These are phyloP conservation scores for Andrena praecox DNA, from an alignment of 2,888 invertebrate genomes.

Conservation along the genomic window DNA sequence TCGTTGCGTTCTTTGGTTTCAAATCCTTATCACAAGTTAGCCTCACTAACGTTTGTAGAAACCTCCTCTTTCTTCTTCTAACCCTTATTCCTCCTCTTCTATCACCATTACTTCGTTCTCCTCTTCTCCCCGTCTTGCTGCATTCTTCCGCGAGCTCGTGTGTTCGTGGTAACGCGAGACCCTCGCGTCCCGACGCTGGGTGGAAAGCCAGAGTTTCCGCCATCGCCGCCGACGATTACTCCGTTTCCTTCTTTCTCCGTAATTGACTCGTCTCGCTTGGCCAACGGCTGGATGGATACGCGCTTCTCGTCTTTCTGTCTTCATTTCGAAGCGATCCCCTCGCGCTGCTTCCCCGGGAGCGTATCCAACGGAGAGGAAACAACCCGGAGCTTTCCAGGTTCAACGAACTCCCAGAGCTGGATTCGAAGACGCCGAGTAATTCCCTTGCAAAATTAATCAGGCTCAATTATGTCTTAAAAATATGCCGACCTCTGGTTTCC, in stretches of 20 bases:
- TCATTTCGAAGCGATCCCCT: background rate
- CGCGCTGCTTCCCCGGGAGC: conserved; percentile 39
- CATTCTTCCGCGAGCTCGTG: conserved; percentile 14
- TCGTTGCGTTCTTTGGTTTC: conserved; percentile 79
- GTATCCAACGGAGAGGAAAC: conserved; percentile 10
- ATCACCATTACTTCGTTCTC: background rate
- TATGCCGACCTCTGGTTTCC: conserved; percentile 1
- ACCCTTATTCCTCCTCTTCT: background rate
- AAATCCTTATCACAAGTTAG: conserved; percentile 81
- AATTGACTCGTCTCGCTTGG: conserved; percentile 69
- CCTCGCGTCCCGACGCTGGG: conserved; percentile 21
- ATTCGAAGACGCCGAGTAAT: conserved; percentile 14
- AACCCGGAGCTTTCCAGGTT: conserved; percentile 21
- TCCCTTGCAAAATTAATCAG: background rate
- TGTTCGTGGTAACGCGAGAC: conserved; percentile 29
- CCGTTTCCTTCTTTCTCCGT: conserved; percentile 32
- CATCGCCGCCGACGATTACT: conserved; percentile 23
- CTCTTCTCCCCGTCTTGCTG: background rate
- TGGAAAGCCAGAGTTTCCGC: conserved; percentile 23
- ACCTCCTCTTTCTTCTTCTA: conserved; percentile 10
- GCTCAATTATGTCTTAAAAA: conserved; percentile 27
- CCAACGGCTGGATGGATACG: conserved; percentile 56
- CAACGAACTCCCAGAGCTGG: conserved; percentile 14
- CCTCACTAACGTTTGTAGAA: conserved; percentile 65
- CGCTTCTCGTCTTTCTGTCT: conserved; percentile 32